These are phyloP conservation scores for Drosophila albomicans DNA, from an alignment of 1,140 invertebrate genomes.

Conservation along the genomic window DNA sequence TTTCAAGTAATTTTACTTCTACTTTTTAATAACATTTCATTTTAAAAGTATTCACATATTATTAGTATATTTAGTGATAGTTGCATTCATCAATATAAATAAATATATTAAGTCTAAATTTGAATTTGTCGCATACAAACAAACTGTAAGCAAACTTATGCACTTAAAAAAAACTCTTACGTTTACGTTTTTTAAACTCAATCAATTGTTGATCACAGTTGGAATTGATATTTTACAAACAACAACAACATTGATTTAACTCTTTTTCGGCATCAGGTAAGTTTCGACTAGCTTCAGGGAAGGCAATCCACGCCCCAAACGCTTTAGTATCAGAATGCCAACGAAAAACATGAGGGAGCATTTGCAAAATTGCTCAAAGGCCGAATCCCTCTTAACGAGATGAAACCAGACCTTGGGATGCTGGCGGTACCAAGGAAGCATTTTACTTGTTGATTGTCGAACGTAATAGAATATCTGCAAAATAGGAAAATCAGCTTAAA, in stretches of 20 bases:
- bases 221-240: neutral
- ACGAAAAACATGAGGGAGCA: constrained; percentile 10
- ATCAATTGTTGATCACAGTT: no score
- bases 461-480: neutral
- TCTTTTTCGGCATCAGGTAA: neutral
- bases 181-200: no score
- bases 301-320: constrained; percentile 10
- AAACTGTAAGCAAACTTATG: no score
- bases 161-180: no score
- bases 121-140: no score
- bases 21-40: no score
- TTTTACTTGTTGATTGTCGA: neutral
- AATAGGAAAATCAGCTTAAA: neutral
- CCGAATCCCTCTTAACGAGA: neutral
- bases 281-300: neutral
- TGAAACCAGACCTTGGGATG: constrained; percentile 8
- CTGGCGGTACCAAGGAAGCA: constrained; percentile 12
- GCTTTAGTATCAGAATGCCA: constrained; percentile 7
- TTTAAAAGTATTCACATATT: no score
- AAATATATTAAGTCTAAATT: no score
- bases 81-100: no score
- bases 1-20: no score
- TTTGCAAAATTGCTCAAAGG: constrained; percentile 9
- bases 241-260: neutral
- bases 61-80: no score